These are phyloP conservation scores for Pardalotus punctatus DNA, from an alignment of 2,113 vertebrate species.

Conservation along the genomic window DNA sequence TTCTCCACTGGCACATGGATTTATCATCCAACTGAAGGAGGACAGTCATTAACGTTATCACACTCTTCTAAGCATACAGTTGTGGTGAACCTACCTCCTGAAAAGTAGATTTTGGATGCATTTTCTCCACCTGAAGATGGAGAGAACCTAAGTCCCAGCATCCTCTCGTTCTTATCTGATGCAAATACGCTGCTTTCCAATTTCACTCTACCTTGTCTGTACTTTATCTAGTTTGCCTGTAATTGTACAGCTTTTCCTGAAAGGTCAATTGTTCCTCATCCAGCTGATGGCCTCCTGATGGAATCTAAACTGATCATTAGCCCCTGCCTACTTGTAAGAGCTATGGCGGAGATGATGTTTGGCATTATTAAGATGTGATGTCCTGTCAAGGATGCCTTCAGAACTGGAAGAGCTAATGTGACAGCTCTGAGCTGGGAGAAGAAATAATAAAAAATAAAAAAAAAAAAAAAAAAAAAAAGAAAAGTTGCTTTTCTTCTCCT, in stretches of 20 bases:
- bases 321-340: neutral
- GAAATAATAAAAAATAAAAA: too few species aligned
- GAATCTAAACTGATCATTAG: slow-evolving; percentile 12
- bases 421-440: neutral
- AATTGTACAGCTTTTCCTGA: neutral
- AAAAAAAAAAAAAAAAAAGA: neutral
- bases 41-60: neutral
- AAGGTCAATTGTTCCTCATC: neutral
- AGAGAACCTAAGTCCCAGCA: neutral
- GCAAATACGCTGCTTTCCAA: neutral
- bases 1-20: neutral
- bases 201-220: neutral
- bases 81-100: neutral
- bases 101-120: neutral
- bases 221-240: neutral
- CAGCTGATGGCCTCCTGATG: neutral
- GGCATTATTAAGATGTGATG: slow-evolving; percentile 22
- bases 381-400: neutral
- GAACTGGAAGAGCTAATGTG: neutral
- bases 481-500: neutral
- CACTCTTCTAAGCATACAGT: neutral
- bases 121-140: neutral
- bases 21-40: neutral
- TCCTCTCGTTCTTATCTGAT: neutral
- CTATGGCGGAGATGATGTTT: neutral